Evolutionary conservation across 1,140 invertebrate genomes (phyloP), one percentile per base, ranked within the genome.

Genomic region (Atopsyche davidsoni): DNA sequence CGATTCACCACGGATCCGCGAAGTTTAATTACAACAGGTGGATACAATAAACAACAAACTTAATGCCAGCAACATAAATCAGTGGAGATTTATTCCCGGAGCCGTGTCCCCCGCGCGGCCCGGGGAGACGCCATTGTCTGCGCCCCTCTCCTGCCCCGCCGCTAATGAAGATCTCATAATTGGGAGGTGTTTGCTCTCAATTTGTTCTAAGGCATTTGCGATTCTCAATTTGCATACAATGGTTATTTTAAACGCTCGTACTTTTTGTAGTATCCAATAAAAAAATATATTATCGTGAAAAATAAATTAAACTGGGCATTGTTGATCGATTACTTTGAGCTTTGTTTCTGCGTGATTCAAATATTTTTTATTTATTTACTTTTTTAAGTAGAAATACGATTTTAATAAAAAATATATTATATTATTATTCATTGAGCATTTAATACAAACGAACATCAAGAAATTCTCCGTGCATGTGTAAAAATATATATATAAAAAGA

Each of bases 21-120:
- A 24, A 31, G 31, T 24, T 52, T 52, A 52, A 52, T 52, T 52
- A 43, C 50, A 46, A 52, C 50, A 52, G 43, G 50, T 52, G 50
- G 43, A 43, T 21, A 46, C 35, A 46, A 52, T 52, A 52, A 52
- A 52, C 50, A 52, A 52, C 43, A 22, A 22, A 18, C 43, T 40
- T 39, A 52, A 52, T 46, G 43, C 44, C 50, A 52, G 22, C 10
- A n/a, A 16, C 34, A 46, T 52, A 52, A 46, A 52, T 46, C 50
- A 46, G 32, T 39, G 18, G 32, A 41, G 50, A 52, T 46, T 52
- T 52, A 52, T 52, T 40, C 40, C 6, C 1, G 11, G 16, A 22
- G 21, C 35, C 24, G 10, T 40, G 50, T 52, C 50, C 40, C 43
- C 34, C n/a, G n/a, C n/a, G n/a, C n/a, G n/a, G n/a, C n/a, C n/a